A percentile compares a stretch with the other conserved stretches of the same genome.
These are phyloP conservation scores for Sminthopsis crassicaudata DNA, from an alignment of 2,113 vertebrate species.

Conservation along the genomic window DNA sequence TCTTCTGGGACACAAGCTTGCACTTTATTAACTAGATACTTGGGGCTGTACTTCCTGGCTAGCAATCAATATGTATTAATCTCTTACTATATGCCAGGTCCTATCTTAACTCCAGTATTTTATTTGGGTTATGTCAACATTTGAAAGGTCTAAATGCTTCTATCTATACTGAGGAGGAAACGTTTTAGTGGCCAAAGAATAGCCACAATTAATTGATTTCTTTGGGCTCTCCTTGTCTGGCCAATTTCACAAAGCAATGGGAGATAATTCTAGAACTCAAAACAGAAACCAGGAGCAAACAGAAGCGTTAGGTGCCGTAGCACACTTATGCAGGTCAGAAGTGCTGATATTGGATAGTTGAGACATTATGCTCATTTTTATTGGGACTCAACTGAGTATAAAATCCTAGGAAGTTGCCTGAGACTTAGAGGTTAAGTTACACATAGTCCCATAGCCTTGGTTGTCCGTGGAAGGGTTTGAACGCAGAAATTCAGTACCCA, in stretches of 20 bases:
- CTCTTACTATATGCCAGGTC: not conserved
- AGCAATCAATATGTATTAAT: not conserved
- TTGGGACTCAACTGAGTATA: not conserved
- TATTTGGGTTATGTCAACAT: not conserved
- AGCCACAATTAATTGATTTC: not conserved
- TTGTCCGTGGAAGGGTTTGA: no score
- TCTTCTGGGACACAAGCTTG: not conserved
- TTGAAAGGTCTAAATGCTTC: not conserved
- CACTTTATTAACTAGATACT: not conserved
- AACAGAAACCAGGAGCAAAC: not conserved
- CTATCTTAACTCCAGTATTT: not conserved
- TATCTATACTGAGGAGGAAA: not conserved
- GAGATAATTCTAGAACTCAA: not conserved
- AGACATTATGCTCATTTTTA: not conserved
- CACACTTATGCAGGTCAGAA: not conserved
- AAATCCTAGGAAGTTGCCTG: not conserved
- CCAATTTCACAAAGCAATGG: not conserved
- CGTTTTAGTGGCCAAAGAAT: not conserved
- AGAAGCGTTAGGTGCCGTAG: not conserved
- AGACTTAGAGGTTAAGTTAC: not conserved
- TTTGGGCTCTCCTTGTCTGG: not conserved
- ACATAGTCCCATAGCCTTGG: not conserved
- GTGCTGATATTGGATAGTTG: not conserved
- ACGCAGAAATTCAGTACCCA: not conserved
- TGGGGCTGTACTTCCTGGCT: not conserved